These are phyloP conservation scores for Cliona cf. orientalis DNA, from an alignment of 37 sponge, comb jelly and placozoan genomes.

Conservation along the genomic window DNA sequence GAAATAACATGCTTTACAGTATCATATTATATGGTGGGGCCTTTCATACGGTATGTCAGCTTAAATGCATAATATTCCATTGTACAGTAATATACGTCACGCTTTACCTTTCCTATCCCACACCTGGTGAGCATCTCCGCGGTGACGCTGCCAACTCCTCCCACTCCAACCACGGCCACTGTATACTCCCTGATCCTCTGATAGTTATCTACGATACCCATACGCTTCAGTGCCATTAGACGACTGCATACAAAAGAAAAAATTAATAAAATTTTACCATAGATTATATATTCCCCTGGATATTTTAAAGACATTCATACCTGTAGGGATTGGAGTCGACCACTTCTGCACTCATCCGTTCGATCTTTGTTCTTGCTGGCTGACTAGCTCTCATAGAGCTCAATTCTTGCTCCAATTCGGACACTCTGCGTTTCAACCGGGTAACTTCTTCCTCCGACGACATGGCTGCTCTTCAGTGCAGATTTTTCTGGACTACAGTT, in stretches of 20 bases:
- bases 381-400: not conserved
- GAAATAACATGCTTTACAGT: not conserved
- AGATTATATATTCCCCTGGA: too few species aligned
- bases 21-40: not conserved
- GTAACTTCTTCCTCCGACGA: slow-evolving; percentile 7
- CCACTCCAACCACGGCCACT: slow-evolving; percentile 95
- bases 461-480: too few species aligned
- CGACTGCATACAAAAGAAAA: slow-evolving; percentile 57
- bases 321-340: slow-evolving; percentile 95
- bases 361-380: slow-evolving; percentile 51
- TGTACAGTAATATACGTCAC: too few species aligned
- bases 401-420: slow-evolving; percentile 40
- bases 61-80: too few species aligned
- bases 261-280: too few species aligned
- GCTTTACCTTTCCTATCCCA: slow-evolving; percentile 93
- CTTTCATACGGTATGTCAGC: slow-evolving; percentile 12
- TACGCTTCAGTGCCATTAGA: slow-evolving; percentile 97
- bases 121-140: slow-evolving; percentile 98
- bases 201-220: slow-evolving; percentile 97
- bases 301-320: slow-evolving; percentile 30
- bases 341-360: slow-evolving; percentile 87
- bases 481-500: too few species aligned
- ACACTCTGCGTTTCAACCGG: slow-evolving; percentile 7
- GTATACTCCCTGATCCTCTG: slow-evolving; percentile 78
- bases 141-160: slow-evolving; percentile 98